Evolutionary conservation across 2,113 vertebrate species (phyloP).

Genomic region (Heptranchias perlo): DNA sequence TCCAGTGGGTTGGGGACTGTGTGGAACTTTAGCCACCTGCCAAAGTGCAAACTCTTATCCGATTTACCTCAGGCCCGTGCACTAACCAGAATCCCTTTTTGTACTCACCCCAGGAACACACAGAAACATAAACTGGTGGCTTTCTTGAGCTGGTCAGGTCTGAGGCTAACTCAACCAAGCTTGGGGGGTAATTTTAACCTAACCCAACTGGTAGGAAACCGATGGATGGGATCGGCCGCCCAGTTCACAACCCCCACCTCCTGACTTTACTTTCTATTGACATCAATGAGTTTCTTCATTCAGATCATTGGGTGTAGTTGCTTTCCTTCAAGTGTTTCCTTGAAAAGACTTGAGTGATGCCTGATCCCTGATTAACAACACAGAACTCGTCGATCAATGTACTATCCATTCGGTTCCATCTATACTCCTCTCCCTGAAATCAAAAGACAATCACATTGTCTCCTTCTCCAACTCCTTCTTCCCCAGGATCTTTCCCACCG

Average conservation of each 20-base stretch:
- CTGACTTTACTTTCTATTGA: not conserved
- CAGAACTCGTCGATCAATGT: not conserved
- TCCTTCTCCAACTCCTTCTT: not conserved
- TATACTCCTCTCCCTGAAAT: not conserved
- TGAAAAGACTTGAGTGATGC: not conserved
- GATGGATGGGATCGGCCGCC: not conserved
- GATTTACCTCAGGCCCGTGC: conserved; percentile 25
- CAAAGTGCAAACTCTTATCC: not conserved
- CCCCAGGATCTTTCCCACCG: not conserved
- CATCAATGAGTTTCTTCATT: not conserved
- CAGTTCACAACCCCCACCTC: not conserved
- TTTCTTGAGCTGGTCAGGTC: not conserved
- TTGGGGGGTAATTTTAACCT: not conserved
- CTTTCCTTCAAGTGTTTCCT: not conserved
- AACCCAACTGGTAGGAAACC: not conserved
- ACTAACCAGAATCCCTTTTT: conserved; percentile 20
- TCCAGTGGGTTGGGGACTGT: not conserved
- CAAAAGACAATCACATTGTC: not conserved
- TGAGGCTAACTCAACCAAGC: not conserved
- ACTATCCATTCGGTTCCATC: not conserved
- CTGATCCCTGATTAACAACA: not conserved
- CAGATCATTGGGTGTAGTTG: not conserved
- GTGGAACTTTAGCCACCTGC: not conserved
- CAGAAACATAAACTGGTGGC: not conserved
- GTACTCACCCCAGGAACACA: not conserved